A percentile compares a stretch with the other conserved stretches of the same genome.
phyloP scores from a whole-genome alignment of 2,113 vertebrate species.

The Otolemur garnettii region DNA sequence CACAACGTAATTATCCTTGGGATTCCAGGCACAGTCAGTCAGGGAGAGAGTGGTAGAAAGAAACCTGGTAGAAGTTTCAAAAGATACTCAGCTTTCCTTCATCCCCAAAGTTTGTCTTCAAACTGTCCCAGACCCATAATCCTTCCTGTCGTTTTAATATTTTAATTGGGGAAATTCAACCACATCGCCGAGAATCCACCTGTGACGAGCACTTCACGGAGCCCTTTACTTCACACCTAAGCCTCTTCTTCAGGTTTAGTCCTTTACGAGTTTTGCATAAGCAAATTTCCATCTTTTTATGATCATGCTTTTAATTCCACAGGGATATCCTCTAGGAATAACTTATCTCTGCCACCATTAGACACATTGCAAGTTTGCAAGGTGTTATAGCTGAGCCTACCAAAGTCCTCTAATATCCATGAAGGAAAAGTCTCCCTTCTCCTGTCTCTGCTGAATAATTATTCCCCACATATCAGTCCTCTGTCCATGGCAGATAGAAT shows the following conservation, averaged over 20 bases:
- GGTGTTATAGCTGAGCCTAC: background rate
- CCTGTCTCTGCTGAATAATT: background rate
- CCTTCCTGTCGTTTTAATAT: background rate
- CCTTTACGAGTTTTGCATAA: background rate
- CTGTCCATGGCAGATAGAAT: background rate
- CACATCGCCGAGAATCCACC: background rate
- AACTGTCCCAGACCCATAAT: background rate
- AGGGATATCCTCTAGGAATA: background rate
- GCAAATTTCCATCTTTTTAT: background rate
- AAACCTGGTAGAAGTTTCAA: background rate
- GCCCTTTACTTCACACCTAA: background rate
- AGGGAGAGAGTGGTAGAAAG: background rate
- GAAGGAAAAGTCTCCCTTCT: background rate
- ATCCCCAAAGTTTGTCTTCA: conserved; percentile 28
- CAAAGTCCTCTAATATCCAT: background rate
- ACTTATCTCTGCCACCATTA: background rate
- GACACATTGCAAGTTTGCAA: background rate
- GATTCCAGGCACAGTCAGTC: background rate
- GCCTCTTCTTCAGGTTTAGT: background rate
- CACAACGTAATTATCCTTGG: conserved; percentile 10
- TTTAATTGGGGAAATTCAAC: background rate
- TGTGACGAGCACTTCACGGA: background rate
- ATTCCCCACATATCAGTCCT: background rate
- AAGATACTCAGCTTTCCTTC: background rate
- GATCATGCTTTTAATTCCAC: background rate